Percentiles rank a stretch among this genome's conserved stretches.
phyloP scores from a whole-genome alignment of 2,797 vertebrate genomes.

The Alca torda region DNA sequence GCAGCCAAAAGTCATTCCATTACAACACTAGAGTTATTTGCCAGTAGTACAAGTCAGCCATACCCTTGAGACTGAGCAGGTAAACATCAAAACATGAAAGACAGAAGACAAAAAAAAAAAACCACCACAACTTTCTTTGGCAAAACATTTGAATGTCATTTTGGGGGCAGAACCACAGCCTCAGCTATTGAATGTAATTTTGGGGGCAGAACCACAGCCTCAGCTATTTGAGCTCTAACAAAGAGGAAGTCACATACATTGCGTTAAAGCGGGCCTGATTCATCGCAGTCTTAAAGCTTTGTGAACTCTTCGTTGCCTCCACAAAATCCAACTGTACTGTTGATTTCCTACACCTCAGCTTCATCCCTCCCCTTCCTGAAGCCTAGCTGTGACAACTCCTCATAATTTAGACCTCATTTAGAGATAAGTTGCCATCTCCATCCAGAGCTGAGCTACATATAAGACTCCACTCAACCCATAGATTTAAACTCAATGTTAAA shows the following conservation, averaged over 20 bases:
- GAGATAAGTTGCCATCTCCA: background rate
- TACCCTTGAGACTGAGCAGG: background rate
- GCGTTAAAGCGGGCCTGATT: background rate
- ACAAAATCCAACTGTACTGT: background rate
- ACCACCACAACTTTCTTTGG: background rate
- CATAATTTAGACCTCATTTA: background rate
- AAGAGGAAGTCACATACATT: background rate
- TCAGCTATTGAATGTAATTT: background rate
- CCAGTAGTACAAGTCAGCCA: background rate
- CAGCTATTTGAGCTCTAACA: background rate
- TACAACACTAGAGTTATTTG: background rate
- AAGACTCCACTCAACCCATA: background rate
- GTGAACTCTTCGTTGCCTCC: background rate
- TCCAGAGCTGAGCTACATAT: background rate
- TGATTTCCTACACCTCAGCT: background rate
- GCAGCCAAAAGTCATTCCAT: background rate
- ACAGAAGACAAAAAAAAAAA: too few relatives aligned
- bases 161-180: background rate
- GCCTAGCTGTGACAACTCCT: background rate
- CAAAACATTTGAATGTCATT: background rate
- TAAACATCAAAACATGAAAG: background rate
- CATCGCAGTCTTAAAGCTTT: background rate
- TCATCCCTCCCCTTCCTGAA: background rate
- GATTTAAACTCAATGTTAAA: background rate
- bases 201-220: background rate